A percentile compares a stretch with the other conserved stretches of the same genome.
Conservation (phyloP, 2,113 vertebrate genomes). For the Poicephalus gulielmi region DNA sequence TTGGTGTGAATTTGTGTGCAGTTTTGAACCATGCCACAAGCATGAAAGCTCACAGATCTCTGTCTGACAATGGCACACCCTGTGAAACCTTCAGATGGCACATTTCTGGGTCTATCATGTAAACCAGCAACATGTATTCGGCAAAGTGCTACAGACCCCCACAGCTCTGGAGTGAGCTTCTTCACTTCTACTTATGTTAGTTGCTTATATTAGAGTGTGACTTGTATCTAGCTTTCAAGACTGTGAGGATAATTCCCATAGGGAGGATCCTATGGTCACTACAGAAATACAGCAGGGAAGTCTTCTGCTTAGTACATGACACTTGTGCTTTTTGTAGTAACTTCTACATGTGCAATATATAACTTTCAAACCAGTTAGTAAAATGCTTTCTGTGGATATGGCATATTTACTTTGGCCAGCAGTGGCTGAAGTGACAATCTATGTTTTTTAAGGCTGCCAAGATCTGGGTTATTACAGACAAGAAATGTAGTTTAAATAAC, state of each 20-base stretch:
- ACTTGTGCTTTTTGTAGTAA: not conserved
- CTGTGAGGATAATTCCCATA: not conserved
- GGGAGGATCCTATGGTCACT: not conserved
- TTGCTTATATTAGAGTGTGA: not conserved
- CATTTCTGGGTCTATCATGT: not conserved
- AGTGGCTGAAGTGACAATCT: not conserved
- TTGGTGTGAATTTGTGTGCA: not conserved
- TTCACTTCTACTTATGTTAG: not conserved
- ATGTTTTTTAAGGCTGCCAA: not conserved
- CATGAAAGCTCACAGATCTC: not conserved
- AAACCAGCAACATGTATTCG: not conserved
- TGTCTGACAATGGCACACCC: not conserved
- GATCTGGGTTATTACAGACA: not conserved
- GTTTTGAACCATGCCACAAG: not conserved
- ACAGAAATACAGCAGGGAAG: not conserved
- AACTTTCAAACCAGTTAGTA: not conserved
- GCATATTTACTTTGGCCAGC: not conserved
- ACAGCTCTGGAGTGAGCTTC: not conserved
- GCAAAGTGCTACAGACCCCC: accelerated
- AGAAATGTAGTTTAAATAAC: not conserved
- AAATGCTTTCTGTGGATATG: not conserved
- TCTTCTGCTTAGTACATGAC: not conserved
- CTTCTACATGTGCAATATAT: not conserved
- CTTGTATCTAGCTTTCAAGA: not conserved
- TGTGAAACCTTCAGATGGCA: not conserved